Evolutionary conservation across 23 tunicate genomes (phyloP).

Genomic region (Ascidia mentula): DNA sequence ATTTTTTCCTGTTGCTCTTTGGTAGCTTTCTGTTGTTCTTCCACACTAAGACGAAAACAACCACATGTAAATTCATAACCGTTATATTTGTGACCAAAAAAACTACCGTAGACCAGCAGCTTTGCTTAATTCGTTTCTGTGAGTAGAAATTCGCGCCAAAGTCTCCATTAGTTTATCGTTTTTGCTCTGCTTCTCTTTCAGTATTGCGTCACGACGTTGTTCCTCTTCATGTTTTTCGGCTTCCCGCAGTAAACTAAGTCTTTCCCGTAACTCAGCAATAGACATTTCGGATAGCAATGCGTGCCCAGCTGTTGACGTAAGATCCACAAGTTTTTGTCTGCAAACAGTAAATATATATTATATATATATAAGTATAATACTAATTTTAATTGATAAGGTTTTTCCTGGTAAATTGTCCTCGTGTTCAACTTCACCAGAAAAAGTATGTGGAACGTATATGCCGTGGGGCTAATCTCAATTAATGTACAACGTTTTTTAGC

Average conservation of each 20-base stretch:
- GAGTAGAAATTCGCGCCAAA: conserved; percentile 59
- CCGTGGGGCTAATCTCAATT: too few species aligned
- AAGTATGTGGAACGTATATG: too few species aligned
- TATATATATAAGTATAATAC: too few species aligned
- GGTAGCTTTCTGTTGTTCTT: conserved; percentile 29
- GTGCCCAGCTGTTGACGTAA: conserved; percentile 94
- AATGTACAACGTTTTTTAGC: too few species aligned
- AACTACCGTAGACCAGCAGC: conserved; percentile 56
- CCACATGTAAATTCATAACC: too few species aligned
- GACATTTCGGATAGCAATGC: conserved; percentile 94
- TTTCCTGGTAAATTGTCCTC: too few species aligned
- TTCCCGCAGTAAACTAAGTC: conserved; percentile 73
- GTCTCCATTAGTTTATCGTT: conserved; percentile 82
- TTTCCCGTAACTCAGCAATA: conserved; percentile 81
- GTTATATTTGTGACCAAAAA: neutral
- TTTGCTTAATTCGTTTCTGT: conserved; percentile 74
- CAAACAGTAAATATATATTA: neutral
- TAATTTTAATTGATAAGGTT: too few species aligned
- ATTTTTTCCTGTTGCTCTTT: conserved; percentile 35
- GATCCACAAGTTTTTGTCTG: conserved; percentile 82
- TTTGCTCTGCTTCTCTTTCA: conserved; percentile 62
- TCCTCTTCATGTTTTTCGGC: conserved; percentile 58
- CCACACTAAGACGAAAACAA: conserved; percentile 27
- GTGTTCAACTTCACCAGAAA: too few species aligned
- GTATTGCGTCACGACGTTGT: conserved; percentile 48